phyloP scores from a whole-genome alignment of 2,113 vertebrate genomes.

The Neolamprologus modestus region DNA sequence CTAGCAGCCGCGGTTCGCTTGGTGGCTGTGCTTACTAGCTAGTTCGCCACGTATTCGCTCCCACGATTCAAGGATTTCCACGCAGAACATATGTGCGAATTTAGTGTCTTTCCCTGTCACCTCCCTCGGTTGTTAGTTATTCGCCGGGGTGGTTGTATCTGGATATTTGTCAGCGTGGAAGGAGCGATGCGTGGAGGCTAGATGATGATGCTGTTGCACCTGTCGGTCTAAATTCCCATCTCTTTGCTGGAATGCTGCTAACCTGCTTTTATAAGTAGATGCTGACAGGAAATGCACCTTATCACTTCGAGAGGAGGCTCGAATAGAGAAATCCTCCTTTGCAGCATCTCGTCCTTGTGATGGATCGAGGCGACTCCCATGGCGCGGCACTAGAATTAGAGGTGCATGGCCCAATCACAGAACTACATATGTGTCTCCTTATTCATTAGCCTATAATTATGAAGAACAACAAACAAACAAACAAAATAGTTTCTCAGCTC shows the following conservation, averaged over 20 bases:
- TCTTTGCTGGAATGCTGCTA: conserved; percentile 39
- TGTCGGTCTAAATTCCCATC: conserved; percentile 30
- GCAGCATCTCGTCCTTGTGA: conserved; percentile 4
- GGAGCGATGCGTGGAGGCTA: background rate
- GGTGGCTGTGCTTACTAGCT: background rate
- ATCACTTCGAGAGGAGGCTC: background rate
- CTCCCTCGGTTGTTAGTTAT: background rate
- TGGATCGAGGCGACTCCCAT: conserved; percentile 41
- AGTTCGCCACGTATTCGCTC: background rate
- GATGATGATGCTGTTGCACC: conserved; percentile 40
- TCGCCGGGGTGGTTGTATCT: background rate
- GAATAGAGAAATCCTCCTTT: background rate
- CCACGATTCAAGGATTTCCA: background rate
- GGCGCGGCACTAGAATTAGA: background rate
- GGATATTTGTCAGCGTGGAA: background rate
- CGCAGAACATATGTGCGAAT: background rate
- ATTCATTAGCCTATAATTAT: background rate
- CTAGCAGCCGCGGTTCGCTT: background rate
- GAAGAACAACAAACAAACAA: background rate
- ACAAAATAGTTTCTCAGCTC: background rate
- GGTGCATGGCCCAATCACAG: background rate
- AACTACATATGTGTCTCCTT: background rate
- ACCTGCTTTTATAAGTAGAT: background rate
- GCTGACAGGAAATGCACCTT: background rate
- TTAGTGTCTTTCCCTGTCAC: background rate